These are phyloP conservation scores for Xenops minutus DNA, from an alignment of 2,797 vertebrate species.

Conservation along the genomic window DNA sequence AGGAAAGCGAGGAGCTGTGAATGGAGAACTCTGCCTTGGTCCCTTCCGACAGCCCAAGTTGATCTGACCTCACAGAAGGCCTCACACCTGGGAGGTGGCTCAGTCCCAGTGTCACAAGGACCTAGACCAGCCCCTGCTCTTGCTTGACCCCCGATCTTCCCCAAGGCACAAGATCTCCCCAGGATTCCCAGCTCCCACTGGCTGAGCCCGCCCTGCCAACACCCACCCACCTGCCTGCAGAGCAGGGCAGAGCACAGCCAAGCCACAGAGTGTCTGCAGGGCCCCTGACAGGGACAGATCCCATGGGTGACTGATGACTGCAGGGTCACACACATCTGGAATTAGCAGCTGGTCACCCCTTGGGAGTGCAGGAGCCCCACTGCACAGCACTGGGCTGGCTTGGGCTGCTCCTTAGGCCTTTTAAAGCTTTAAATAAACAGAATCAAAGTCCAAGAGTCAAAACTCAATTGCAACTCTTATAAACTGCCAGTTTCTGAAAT, in stretches of 20 bases:
- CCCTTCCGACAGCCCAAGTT: background rate
- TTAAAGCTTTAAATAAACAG: conserved; percentile 27
- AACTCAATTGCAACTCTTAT: background rate
- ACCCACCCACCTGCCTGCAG: background rate
- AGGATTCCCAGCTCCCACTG: background rate
- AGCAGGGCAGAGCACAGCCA: background rate
- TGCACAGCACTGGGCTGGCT: background rate
- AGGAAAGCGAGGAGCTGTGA: background rate
- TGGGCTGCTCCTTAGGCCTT: background rate
- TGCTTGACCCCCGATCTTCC: background rate
- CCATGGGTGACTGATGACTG: background rate
- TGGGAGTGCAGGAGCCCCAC: background rate
- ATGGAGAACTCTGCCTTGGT: background rate
- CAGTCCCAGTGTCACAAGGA: background rate
- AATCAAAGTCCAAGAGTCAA: conserved; percentile 27
- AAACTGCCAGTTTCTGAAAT: conserved; percentile 25
- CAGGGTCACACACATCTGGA: background rate
- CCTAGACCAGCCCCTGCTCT: background rate
- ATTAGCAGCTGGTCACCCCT: background rate
- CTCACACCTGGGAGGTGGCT: background rate
- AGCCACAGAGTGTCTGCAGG: background rate
- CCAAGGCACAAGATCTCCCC: background rate
- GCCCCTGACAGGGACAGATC: background rate
- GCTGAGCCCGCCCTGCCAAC: background rate
- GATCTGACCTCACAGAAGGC: background rate